A percentile compares a stretch with the other conserved stretches of the same genome.
Conservation (phyloP, 2,888 invertebrate species). For the Spisula solida region DNA sequence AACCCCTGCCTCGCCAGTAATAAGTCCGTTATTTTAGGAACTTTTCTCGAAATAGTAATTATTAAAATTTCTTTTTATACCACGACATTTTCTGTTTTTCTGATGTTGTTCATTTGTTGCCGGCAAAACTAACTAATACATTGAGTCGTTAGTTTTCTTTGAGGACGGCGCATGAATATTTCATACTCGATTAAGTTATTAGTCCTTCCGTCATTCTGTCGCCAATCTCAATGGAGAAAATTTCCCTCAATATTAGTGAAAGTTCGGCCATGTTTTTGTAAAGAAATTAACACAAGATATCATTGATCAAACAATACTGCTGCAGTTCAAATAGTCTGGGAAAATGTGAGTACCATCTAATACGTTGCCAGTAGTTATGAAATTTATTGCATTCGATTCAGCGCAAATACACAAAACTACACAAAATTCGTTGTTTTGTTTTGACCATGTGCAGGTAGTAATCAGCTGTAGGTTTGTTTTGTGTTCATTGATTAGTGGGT, state of each 20-base stretch:
- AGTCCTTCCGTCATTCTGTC: conserved; percentile 85
- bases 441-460: conserved; percentile 44
- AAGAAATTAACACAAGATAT: conserved; percentile 2
- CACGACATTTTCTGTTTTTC: not conserved
- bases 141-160: conserved; percentile 25
- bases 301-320: conserved; percentile 16
- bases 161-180: conserved; percentile 40
- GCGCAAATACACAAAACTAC: not conserved
- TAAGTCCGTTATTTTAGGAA: conserved; percentile 17
- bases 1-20: conserved; percentile 32
- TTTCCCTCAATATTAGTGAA: conserved; percentile 58
- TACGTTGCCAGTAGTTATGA: not conserved
- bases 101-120: not conserved
- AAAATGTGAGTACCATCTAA: not conserved
- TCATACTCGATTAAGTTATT: conserved; percentile 72
- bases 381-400: conserved; percentile 11
- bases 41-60: not conserved
- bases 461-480: not conserved
- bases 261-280: conserved; percentile 57
- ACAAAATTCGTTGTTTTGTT: conserved; percentile 32
- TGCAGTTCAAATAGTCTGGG: conserved; percentile 6
- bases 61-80: not conserved
- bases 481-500: not conserved
- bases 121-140: not conserved
- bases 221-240: conserved; percentile 82